A percentile compares a stretch with the other conserved stretches of the same genome.
These are phyloP conservation scores for Caenorhabditis brenneri DNA, from an alignment of 1,140 invertebrate species.

Conservation along the genomic window DNA sequence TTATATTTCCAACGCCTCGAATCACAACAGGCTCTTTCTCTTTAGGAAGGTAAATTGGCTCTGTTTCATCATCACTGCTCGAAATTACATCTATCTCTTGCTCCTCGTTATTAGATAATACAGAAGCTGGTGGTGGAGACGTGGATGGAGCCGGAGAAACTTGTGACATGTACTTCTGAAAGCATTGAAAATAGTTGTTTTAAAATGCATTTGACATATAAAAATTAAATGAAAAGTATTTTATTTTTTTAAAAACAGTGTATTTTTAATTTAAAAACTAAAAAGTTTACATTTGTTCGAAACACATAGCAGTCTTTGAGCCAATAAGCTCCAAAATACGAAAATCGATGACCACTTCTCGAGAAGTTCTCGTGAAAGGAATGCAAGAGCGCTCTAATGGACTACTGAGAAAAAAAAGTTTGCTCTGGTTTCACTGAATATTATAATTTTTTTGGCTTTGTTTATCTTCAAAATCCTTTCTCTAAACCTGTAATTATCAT, in stretches of 20 bases:
- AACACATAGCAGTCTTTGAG: too few relatives aligned
- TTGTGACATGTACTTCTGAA: constrained; percentile 14
- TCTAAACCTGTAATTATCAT: neutral
- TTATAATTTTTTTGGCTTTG: neutral
- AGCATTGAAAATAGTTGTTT: neutral
- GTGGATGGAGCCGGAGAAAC: neutral
- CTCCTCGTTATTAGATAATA: neutral
- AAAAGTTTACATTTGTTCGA: too few relatives aligned
- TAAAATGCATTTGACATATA: too few relatives aligned
- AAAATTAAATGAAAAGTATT: too few relatives aligned
- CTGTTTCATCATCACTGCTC: constrained; percentile 64
- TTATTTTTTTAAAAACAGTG: too few relatives aligned
- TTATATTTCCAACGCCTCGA: constrained; percentile 64
- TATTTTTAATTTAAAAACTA: too few relatives aligned
- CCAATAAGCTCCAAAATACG: too few relatives aligned
- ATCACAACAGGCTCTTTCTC: constrained; percentile 64
- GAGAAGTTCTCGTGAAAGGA: neutral
- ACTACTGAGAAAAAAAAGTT: neutral
- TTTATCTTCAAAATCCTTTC: neutral
- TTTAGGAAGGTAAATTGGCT: constrained; percentile 49
- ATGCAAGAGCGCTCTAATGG: neutral
- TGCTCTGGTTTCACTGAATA: neutral
- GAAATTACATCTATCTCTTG: constrained; percentile 67
- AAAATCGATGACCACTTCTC: neutral
- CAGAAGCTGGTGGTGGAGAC: neutral